phyloP scores from a whole-genome alignment of 2,888 invertebrate genomes.

The Platycnemis pennipes region DNA sequence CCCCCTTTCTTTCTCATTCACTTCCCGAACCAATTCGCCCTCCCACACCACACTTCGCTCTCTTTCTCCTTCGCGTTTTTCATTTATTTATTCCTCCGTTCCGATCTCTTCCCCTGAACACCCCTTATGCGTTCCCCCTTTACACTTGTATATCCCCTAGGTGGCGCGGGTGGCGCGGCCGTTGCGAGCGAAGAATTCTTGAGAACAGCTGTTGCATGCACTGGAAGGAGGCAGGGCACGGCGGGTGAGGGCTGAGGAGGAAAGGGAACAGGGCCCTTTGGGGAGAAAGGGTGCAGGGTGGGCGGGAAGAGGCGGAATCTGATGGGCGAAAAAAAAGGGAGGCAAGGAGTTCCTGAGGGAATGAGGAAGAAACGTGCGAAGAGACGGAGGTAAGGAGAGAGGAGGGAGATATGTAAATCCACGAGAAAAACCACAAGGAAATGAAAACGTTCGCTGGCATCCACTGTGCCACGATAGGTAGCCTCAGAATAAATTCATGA shows the following conservation, averaged over 20 bases:
- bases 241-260: neutral
- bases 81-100: neutral
- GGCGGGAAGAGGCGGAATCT: neutral
- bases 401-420: no score
- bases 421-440: no score
- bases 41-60: neutral
- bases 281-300: neutral
- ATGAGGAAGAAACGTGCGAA: neutral
- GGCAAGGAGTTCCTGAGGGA: neutral
- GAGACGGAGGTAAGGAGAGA: neutral
- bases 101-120: neutral
- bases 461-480: no score
- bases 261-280: neutral
- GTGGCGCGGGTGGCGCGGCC: constrained; percentile 42
- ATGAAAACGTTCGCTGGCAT: no score
- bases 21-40: neutral
- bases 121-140: neutral
- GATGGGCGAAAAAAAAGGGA: neutral
- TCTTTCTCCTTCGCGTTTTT: neutral
- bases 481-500: no score
- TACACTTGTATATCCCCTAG: neutral
- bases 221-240: neutral
- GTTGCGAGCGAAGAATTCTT: constrained; percentile 50
- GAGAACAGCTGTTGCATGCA: constrained; percentile 64
- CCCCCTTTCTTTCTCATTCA: neutral